Percentiles rank a stretch among this genome's conserved stretches.
Conservation (phyloP, 2,888 invertebrate species). For the Cryptocheilus praepositus region DNA sequence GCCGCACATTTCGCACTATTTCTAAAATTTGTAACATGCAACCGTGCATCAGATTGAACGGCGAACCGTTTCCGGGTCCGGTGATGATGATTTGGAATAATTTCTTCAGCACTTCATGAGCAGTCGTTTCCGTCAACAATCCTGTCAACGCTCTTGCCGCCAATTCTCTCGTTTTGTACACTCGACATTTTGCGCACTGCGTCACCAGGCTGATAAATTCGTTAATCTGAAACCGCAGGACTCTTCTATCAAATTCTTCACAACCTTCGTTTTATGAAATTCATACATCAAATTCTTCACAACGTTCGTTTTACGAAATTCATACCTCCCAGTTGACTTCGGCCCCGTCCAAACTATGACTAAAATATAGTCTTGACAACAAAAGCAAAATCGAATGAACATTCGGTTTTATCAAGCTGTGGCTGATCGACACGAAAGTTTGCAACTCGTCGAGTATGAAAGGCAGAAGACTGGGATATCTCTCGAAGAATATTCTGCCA, state of each 20-base stretch:
- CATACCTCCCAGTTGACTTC: slow-evolving; percentile 82
- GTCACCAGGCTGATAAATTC: slow-evolving; percentile 81
- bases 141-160: slow-evolving; percentile 84
- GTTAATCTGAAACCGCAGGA: slow-evolving; percentile 76
- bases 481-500: slow-evolving; percentile 87
- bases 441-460: slow-evolving; percentile 77
- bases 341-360: slow-evolving; percentile 80
- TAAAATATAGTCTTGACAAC: slow-evolving; percentile 86
- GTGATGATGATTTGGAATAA: slow-evolving; percentile 67
- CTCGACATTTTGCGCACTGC: slow-evolving; percentile 80
- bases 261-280: background rate
- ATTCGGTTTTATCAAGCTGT: slow-evolving; percentile 78
- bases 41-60: slow-evolving; percentile 81
- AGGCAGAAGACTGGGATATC: slow-evolving; percentile 80
- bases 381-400: slow-evolving; percentile 87
- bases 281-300: slow-evolving; percentile 76
- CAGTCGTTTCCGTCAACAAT: slow-evolving; percentile 76
- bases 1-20: slow-evolving; percentile 65
- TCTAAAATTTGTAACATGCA: slow-evolving; percentile 78
- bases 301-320: background rate
- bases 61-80: slow-evolving; percentile 26
- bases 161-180: slow-evolving; percentile 83
- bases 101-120: slow-evolving; percentile 59
- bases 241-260: background rate
- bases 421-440: slow-evolving; percentile 63